These are phyloP conservation scores for Lipotes vexillifer DNA, from an alignment of 2,113 vertebrate species.

Conservation along the genomic window DNA sequence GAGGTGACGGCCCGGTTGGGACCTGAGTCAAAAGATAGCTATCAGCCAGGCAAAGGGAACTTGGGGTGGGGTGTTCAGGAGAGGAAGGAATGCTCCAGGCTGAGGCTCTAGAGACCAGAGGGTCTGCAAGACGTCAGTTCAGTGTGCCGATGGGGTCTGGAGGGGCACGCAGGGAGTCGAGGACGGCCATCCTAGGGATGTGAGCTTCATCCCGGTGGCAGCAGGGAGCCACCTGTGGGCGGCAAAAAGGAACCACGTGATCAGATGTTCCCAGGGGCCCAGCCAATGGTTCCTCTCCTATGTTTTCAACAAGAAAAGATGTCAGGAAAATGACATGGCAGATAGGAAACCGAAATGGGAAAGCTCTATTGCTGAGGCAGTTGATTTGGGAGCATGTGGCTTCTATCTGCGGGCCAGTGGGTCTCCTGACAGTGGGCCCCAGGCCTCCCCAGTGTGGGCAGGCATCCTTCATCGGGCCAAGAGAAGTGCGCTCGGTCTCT, in stretches of 20 bases:
- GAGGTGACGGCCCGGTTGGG: background rate
- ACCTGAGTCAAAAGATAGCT: background rate
- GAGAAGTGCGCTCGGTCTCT: background rate
- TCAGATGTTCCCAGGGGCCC: background rate
- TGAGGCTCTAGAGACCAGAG: background rate
- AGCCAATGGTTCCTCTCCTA: background rate
- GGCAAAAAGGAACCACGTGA: background rate
- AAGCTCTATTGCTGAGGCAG: background rate
- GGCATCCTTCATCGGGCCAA: background rate
- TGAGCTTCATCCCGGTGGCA: background rate
- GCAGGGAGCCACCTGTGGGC: background rate
- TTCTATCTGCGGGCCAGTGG: background rate
- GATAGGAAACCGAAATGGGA: background rate
- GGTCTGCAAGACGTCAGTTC: background rate
- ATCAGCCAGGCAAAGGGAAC: background rate
- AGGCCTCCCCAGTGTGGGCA: background rate
- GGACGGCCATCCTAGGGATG: background rate
- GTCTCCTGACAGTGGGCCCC: background rate
- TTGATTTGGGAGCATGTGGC: background rate
- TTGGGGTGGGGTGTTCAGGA: background rate
- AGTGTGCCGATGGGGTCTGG: background rate
- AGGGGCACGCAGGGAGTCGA: background rate
- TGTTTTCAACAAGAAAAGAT: background rate
- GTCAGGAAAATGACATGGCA: background rate
- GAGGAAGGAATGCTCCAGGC: background rate